Evolutionary conservation across 2,888 invertebrate species (phyloP).

Genomic region (Rhynchonema sp.): DNA sequence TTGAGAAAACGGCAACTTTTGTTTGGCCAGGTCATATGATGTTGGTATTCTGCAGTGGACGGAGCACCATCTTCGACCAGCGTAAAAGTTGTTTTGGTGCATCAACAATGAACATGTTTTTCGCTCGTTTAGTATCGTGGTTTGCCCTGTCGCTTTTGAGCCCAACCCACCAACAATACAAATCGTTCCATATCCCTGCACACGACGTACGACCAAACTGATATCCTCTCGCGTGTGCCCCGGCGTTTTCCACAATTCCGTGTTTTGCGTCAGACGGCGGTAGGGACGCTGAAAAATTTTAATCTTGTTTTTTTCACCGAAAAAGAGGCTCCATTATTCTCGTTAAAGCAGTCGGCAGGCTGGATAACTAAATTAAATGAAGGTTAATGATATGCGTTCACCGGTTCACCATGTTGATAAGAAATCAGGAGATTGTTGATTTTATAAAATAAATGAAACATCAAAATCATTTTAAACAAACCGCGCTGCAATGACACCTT

Average conservation of each 20-base stretch:
- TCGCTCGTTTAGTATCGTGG: too few species aligned
- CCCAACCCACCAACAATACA: neutral
- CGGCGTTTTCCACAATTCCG: constrained; percentile 25
- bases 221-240: constrained; percentile 16
- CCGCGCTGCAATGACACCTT: neutral
- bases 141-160: too few species aligned
- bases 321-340: too few species aligned
- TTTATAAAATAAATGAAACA: neutral
- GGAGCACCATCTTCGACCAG: too few species aligned
- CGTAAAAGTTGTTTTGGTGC: too few species aligned
- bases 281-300: constrained; percentile 16
- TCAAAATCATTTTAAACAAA: neutral
- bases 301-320: neutral
- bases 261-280: constrained; percentile 19
- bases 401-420: too few species aligned
- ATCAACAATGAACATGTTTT: too few species aligned
- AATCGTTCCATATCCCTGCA: neutral
- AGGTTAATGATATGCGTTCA: too few species aligned
- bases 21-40: too few species aligned
- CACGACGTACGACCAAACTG: neutral
- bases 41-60: too few species aligned
- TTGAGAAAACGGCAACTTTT: neutral
- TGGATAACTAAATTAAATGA: too few species aligned
- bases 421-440: neutral
- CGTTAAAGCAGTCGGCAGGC: too few species aligned